Percentiles rank a stretch among this genome's conserved stretches.
Conservation (phyloP, 2,113 vertebrate species). For the Rhinopomastus cyanomelas region DNA sequence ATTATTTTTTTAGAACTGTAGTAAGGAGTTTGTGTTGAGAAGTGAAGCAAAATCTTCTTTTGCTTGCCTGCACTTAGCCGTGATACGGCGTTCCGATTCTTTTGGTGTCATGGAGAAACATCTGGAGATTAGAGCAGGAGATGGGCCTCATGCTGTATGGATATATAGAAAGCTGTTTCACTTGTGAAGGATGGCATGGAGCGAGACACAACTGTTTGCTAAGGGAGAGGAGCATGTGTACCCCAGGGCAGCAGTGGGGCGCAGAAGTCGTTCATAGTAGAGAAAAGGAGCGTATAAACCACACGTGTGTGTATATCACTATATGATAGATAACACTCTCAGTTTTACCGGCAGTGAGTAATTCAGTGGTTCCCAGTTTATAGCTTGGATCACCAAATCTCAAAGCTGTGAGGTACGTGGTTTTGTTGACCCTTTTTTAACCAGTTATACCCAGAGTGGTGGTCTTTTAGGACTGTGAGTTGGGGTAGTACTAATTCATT, state of each 20-base stretch:
- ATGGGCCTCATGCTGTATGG: neutral
- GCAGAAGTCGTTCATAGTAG: neutral
- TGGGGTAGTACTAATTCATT: too few relatives aligned
- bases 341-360: neutral
- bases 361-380: neutral
- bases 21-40: neutral
- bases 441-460: neutral
- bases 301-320: accelerated
- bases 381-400: neutral
- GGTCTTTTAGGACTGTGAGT: neutral
- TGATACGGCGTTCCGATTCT: neutral
- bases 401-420: neutral
- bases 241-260: neutral
- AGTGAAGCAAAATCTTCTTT: neutral
- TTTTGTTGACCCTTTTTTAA: neutral
- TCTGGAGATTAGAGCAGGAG: neutral
- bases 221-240: neutral
- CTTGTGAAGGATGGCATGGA: neutral
- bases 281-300: neutral
- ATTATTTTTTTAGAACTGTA: neutral
- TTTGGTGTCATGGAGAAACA: neutral
- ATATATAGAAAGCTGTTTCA: neutral
- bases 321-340: neutral
- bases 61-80: neutral
- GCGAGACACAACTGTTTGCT: neutral